Evolutionary conservation across 2,888 invertebrate genomes (phyloP), one percentile per base, ranked within the genome.

Genomic region (Ophioninae sp.): DNA sequence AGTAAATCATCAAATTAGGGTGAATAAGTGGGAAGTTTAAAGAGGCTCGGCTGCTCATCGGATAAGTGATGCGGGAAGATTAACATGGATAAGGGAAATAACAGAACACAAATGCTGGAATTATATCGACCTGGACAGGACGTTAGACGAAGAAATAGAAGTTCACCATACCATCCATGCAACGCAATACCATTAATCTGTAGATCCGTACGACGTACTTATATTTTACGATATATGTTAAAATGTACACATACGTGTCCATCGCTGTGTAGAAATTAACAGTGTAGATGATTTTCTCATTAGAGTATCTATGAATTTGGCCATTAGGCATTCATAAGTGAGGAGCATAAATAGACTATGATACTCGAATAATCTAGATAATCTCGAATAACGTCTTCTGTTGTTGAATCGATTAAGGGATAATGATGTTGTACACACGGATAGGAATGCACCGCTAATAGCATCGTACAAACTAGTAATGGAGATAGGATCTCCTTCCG

Each of bases 21-120:
- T 41, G 20, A 67, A 20, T 41, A 39, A 20, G 65, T 20, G 9
- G 65, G 20, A 67, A 67, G 2, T 2, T 6, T 41, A 41, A 9
- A n/a, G 41, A 67, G 41, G 8, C 9, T 13, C 10, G 65, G 41
- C 2, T 67, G 41, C 20, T n/a, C n/a, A 22, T 41, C 37, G 8
- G 13, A 13, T 58, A 65, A 67, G 64, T 65, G 72, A 72, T 67
- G 58, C 73, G 67, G 58, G 67, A 59, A 73, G 67, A 73, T 73
- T 61, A 73, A 30, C 63, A 79, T 73, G 73, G 73, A 67, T 41
- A 22, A 58, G 8, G 6, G 23, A 73, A 61, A 30, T 64, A 59
- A 30, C 41, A 79, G 30, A 37, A 78, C 63, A 51, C 63, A 51
- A 39, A 78, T 78, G 37, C 17, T 39, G 17, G 65, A n/a, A 64